These are phyloP conservation scores for Sarcophaga variegata DNA, from an alignment of 2,888 invertebrate species.

Conservation along the genomic window DNA sequence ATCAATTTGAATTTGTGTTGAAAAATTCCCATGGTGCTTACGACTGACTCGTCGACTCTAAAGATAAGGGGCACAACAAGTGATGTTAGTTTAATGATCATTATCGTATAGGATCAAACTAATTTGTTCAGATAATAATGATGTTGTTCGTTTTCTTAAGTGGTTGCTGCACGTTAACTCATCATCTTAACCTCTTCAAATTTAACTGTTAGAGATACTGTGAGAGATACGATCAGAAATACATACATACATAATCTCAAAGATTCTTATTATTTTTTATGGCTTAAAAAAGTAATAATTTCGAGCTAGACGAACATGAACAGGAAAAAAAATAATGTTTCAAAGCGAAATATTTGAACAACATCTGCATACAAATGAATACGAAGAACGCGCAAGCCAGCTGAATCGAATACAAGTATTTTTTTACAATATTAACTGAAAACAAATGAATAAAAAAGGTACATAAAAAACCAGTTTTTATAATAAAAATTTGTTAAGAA, in stretches of 20 bases:
- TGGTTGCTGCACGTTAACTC: conserved; percentile 14
- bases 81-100: not conserved
- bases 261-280: not conserved
- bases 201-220: conserved; percentile 10
- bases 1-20: not conserved
- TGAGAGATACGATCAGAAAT: too few relatives aligned
- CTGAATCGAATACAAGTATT: conserved; percentile 7
- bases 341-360: not conserved
- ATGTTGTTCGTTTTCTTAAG: not conserved
- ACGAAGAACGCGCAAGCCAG: not conserved
- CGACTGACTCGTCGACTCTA: too few relatives aligned
- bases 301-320: not conserved
- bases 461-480: conserved; percentile 62
- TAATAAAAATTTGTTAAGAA: conserved; percentile 25
- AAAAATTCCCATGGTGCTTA: not conserved
- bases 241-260: too few relatives aligned
- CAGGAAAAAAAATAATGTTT: not conserved
- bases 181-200: not conserved
- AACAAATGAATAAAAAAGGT: conserved; percentile 26
- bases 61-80: not conserved
- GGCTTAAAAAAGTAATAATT: not conserved
- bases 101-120: conserved; percentile 11
- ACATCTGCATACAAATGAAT: conserved; percentile 50
- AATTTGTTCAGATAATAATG: not conserved
- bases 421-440: not conserved